Base-by-base conservation (phyloP, 2,113 vertebrate species). In the Mastomys coucha region DNA sequence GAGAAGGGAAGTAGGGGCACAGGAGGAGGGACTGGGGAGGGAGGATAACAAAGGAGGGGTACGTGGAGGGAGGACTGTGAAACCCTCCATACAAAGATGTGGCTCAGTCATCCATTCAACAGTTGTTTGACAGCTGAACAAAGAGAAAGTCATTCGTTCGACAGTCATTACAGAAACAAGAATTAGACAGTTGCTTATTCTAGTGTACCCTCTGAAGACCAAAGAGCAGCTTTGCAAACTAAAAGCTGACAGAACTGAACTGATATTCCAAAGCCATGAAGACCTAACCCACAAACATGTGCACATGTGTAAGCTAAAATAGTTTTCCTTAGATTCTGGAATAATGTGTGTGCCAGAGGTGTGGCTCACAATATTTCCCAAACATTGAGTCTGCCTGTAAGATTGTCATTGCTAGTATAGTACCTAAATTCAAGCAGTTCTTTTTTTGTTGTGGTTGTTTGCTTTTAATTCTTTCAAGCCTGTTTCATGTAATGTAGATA, bases 241-340 rank as follows among this genome's bases (percentile, higher is more conserved):
- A n/a, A 91, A 91, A 91, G 4, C 75, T 81, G 76, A 45, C 28
- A 9, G 39, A n/a, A 88, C 26, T 49, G 73, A 36, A 49, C 53
- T 70, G 63, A 28, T 49, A 93, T 73, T 80, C 94, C 56, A 96
- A 93, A 85, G 13, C 69, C 56, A 93, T 14, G 4, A 85, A 69
- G 8, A 72, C 8, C 58, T 82, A 84, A 60, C 8, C 70, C 85
- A 89, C 26, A 51, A 77, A 82, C 17, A 33, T 67, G 42, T 96
- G 7, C 26, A 7, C 28, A 72, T n/a, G 49, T 31, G 81, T n/a
- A 77, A 13, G 26, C 36, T 93, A 49, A 87, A 93, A 94, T 17
- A 92, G 76, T 76, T 70, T 89, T 86, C 72, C 53, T 76, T 69
- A 86, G 36, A 56, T 39, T 82, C 87, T 60, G 22, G 76, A 91